Evolutionary conservation across 2,888 invertebrate species (phyloP).

Genomic region (Steinernema scapterisci): DNA sequence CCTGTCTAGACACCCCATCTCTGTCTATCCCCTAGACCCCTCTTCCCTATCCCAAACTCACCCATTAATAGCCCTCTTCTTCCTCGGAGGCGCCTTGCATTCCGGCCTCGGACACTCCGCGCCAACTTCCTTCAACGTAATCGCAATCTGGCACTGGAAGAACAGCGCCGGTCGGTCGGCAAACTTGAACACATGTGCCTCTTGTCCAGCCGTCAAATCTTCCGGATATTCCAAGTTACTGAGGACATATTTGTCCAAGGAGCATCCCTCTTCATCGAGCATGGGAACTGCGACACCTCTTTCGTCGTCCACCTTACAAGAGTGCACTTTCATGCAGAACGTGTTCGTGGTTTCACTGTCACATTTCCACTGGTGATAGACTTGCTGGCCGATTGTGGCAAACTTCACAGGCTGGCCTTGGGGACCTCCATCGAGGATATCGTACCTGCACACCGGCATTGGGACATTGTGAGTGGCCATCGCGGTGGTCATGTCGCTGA

Average conservation of each 20-base stretch:
- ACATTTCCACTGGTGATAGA: constrained; percentile 63
- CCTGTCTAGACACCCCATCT: too few species aligned
- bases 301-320: constrained; percentile 62
- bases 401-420: constrained; percentile 59
- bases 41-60: not conserved
- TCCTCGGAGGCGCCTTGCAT: constrained; percentile 29
- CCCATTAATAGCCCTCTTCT: not conserved
- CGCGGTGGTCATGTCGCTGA: constrained; percentile 61
- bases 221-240: constrained; percentile 64
- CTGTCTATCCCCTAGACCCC: too few species aligned
- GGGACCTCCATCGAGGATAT: constrained; percentile 62
- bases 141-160: constrained; percentile 65
- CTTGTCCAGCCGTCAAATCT: constrained; percentile 62
- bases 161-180: constrained; percentile 62
- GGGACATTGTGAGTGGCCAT: constrained; percentile 62
- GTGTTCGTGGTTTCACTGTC: constrained; percentile 61
- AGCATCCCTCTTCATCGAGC: constrained; percentile 50
- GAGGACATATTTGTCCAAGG: constrained; percentile 61
- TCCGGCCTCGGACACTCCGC: constrained; percentile 45
- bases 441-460: constrained; percentile 65
- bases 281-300: constrained; percentile 32
- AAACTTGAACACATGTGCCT: constrained; percentile 66
- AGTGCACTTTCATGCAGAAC: constrained; percentile 63
- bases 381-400: constrained; percentile 57
- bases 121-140: constrained; percentile 60